These are phyloP conservation scores for Vidua macroura DNA, from an alignment of 2,113 vertebrate genomes.

Conservation along the genomic window DNA sequence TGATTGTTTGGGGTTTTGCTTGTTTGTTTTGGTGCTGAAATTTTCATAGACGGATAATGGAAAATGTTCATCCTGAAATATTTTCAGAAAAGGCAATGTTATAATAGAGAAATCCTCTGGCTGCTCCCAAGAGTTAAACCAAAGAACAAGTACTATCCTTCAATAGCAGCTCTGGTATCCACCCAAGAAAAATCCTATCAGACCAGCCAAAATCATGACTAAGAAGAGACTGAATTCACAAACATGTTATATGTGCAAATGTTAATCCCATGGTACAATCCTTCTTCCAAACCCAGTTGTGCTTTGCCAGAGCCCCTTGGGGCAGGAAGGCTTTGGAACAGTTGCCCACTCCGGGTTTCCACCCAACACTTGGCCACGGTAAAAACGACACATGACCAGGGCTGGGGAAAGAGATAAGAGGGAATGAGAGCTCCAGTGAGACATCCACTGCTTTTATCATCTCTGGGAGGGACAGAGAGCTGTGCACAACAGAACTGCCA, in stretches of 20 bases:
- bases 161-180: slow-evolving; percentile 65
- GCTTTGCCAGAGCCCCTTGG: background rate
- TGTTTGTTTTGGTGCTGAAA: background rate
- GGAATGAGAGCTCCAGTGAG: background rate
- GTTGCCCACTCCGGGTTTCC: background rate
- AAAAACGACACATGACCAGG: rapidly evolving
- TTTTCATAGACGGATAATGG: background rate
- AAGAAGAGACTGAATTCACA: slow-evolving; percentile 58
- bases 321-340: background rate
- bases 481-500: background rate
- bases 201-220: slow-evolving; percentile 70
- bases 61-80: background rate
- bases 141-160: slow-evolving; percentile 32
- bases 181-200: slow-evolving; percentile 58
- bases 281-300: background rate
- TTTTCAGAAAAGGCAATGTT: background rate
- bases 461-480: background rate
- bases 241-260: slow-evolving; percentile 62
- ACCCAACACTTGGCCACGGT: background rate
- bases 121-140: background rate
- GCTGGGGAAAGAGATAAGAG: background rate
- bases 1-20: background rate
- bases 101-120: background rate
- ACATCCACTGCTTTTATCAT: background rate
- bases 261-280: slow-evolving; percentile 44